phyloP scores from a whole-genome alignment of 2,797 vertebrate genomes.

The Centropyge bicolor region DNA sequence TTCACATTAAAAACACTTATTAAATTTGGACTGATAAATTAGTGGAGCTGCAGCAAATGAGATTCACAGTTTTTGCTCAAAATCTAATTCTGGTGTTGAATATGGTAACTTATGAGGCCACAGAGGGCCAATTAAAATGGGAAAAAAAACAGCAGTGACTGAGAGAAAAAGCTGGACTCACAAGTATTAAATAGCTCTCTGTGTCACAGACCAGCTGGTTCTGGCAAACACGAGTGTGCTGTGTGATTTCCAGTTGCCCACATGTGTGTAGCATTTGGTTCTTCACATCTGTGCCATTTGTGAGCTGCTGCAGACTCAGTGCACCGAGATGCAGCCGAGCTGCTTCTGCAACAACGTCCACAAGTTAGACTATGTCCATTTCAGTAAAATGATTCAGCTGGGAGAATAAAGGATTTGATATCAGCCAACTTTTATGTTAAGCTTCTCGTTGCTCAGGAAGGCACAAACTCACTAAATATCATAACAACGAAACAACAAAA shows the following conservation, averaged over 20 bases:
- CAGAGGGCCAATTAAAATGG: slow-evolving; percentile 27
- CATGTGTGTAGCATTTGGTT: slow-evolving; percentile 7
- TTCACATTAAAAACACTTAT: not conserved
- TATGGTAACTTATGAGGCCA: not conserved
- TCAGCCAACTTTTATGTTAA: slow-evolving; percentile 42
- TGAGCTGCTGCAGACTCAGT: not conserved
- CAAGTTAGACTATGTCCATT: not conserved
- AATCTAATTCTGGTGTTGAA: slow-evolving; percentile 24
- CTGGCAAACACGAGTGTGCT: slow-evolving; percentile 21
- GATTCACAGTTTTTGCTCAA: slow-evolving; percentile 12
- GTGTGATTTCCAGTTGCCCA: slow-evolving; percentile 26
- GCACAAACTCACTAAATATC: slow-evolving; percentile 26
- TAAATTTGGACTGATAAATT: slow-evolving; percentile 15
- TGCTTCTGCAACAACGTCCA: slow-evolving; percentile 14
- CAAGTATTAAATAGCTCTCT: slow-evolving; percentile 16
- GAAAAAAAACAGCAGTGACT: slow-evolving; percentile 23
- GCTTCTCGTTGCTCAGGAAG: slow-evolving; percentile 27
- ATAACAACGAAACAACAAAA: not conserved
- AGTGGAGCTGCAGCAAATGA: slow-evolving; percentile 28
- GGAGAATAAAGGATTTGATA: slow-evolving; percentile 47
- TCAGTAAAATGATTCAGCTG: slow-evolving; percentile 37
- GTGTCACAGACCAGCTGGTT: slow-evolving; percentile 25
- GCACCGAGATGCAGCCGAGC: not conserved
- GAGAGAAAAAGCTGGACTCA: slow-evolving; percentile 7
- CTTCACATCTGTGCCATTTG: slow-evolving; percentile 37